Evolutionary conservation across 1,140 invertebrate genomes (phyloP), one percentile per base, ranked within the genome.

Genomic region (Caerostris extrusa): DNA sequence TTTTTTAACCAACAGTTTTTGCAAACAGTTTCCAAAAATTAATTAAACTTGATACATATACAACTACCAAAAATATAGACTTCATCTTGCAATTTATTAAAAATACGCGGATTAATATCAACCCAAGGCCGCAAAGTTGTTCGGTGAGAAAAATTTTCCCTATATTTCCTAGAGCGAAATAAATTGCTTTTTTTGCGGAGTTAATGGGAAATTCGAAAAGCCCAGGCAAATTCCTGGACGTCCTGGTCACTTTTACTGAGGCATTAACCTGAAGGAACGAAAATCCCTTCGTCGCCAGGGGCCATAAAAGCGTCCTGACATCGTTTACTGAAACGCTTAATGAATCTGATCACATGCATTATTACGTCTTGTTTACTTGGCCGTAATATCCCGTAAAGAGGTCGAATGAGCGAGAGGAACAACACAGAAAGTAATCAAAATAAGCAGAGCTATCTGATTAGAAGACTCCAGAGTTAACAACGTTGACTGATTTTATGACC

Each of bases 311-410:
- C 5, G 56, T 50, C 2, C 83, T 58, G 55, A 7, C 86, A 88
- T 64, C 86, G 61, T 77, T 77, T 77, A 34, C 50, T 77, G 71
- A 57, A 57, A 53, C 86, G 86, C 50, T 64, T 88, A 88, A 88
- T 88, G 86, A 88, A 88, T 88, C 86, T 64, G 86, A 88, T 88
- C 60, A 88, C 86, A 88, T 88, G 86, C 60, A 64, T 88, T 88
- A 88, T 64, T 60, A 58, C 50, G 60, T 67, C 86, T 88, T 88
- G 86, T 88, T 88, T 88, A 88, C 86, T 88, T 88, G 58, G 17
- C 19, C 86, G 19, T 88, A 88, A 88, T 88, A 88, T 88, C 86
- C 60, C 58, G 86, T 64, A 64, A 64, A 88, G 61, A 85, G 56
- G 4, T 8, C 83, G 83, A 58, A 7, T 19, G 7, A 77, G 71